A percentile compares a stretch with the other conserved stretches of the same genome.
Evolutionary conservation across 1,140 invertebrate genomes (phyloP).

Genomic region (Callitettix versicolor): DNA sequence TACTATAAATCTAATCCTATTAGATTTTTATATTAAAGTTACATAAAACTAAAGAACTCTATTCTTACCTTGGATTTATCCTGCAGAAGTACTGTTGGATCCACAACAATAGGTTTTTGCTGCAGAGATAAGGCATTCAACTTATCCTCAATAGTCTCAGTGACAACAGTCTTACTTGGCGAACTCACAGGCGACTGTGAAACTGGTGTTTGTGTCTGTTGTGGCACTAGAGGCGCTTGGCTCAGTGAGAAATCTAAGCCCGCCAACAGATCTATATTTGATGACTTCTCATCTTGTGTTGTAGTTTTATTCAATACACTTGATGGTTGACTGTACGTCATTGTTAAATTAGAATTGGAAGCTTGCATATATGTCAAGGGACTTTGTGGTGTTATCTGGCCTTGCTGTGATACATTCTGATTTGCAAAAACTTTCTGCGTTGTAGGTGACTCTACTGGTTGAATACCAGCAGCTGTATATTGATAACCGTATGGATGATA

Average conservation of each 20-base stretch:
- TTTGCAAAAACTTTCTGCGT: neutral
- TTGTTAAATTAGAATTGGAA: slow-evolving; percentile 16
- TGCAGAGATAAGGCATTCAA: neutral
- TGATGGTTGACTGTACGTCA: slow-evolving; percentile 6
- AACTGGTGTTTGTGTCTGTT: slow-evolving; percentile 27
- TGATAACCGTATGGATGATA: slow-evolving; percentile 21
- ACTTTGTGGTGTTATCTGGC: slow-evolving; percentile 15
- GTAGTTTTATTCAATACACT: slow-evolving; percentile 1
- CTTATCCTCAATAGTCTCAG: neutral
- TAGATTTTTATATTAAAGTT: too few species aligned
- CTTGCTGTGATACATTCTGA: slow-evolving; percentile 4
- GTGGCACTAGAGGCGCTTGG: slow-evolving; percentile 53
- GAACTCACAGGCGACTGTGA: neutral
- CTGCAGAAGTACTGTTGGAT: neutral
- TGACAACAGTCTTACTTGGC: too few species aligned
- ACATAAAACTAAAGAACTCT: too few species aligned
- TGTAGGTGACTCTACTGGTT: slow-evolving; percentile 5
- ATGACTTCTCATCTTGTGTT: slow-evolving; percentile 25
- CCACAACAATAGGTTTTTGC: neutral
- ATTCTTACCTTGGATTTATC: neutral
- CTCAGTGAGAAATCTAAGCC: slow-evolving; percentile 64
- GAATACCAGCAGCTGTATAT: slow-evolving; percentile 5
- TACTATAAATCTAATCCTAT: too few species aligned
- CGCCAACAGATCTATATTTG: slow-evolving; percentile 63
- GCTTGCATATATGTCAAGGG: slow-evolving; percentile 26